Base-by-base conservation (phyloP, 1,140 invertebrate genomes). In the Helicoverpa armigera region DNA sequence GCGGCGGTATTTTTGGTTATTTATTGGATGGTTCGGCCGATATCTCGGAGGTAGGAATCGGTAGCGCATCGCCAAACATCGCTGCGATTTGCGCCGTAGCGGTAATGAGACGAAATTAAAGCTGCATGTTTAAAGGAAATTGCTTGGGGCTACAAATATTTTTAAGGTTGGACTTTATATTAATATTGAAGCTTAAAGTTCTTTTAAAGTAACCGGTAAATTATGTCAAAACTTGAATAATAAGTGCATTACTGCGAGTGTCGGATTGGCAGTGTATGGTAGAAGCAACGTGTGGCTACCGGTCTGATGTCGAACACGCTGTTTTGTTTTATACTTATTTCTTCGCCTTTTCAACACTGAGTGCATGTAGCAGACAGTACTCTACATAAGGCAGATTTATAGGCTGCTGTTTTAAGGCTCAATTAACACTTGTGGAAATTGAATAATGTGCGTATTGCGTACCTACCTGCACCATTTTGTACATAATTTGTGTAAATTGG, bases 51-150 rank as follows among this genome's bases (percentile, higher is more conserved):
- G 67, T 14, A 75, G 58, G 53, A 79, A 80, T 82, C 84, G 74
- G 51, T 23, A 72, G 80, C 82, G 60, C 84, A 86, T 88, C 87
- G 82, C 79, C 79, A 86, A 87, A 87, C 86, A 88, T 65, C 73
- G 65, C 80, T 58, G 63, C 23, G 67, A 67, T 56, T 60, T 63
- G 16, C 48, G 35, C 72, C 61, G 29, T 51, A 80, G 43, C 81
- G 75, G 82, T 88, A 88, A 88, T 88, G 85, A 85, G 85, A 61
- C 76, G 78, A 81, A 77, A 82, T 86, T 81, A 79, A 85, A 23
- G 23, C 12, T 65, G 70, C 70, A 63, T 80, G 67, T 82, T 78
- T 83, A 82, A 78, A 13, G 29, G 76, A 83, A 79, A 79, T 58
- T 65, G 82, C 77, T 82, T 81, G 72, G 50, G 58, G 76, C 65